These are phyloP conservation scores for Oeneis ivallda DNA, from an alignment of 2,888 invertebrate species.

Conservation along the genomic window DNA sequence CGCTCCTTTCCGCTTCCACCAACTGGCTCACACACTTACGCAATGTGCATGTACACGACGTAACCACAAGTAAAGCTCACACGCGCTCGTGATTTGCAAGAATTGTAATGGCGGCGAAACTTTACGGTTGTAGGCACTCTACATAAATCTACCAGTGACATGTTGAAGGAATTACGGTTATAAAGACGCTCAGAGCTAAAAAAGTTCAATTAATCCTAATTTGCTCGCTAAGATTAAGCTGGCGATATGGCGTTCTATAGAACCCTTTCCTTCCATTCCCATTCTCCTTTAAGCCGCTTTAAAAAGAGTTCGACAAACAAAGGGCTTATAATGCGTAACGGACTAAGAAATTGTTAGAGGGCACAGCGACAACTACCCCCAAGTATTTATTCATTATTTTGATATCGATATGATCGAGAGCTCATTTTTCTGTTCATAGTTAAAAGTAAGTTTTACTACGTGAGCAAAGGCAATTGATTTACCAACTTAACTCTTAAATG, in stretches of 20 bases:
- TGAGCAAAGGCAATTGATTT: slow-evolving; percentile 17
- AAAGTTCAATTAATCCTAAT: slow-evolving; percentile 82
- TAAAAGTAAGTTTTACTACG: slow-evolving; percentile 1
- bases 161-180: slow-evolving; percentile 68
- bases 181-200: slow-evolving; percentile 67
- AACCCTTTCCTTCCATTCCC: slow-evolving; percentile 75
- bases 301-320: slow-evolving; percentile 76
- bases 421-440: slow-evolving; percentile 16
- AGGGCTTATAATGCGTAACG: slow-evolving; percentile 74
- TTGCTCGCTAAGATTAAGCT: slow-evolving; percentile 77
- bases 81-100: too few relatives aligned
- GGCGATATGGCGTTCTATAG: slow-evolving; percentile 72
- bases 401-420: slow-evolving; percentile 30
- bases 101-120: not conserved
- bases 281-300: slow-evolving; percentile 76
- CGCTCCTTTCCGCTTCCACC: too few relatives aligned
- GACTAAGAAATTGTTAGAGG: slow-evolving; percentile 64
- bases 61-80: too few relatives aligned
- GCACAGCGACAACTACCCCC: slow-evolving; percentile 58
- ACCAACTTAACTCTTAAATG: not conserved
- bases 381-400: slow-evolving; percentile 39
- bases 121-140: slow-evolving; percentile 51
- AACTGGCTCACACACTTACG: too few relatives aligned
- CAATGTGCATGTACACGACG: too few relatives aligned
- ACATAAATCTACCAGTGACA: slow-evolving; percentile 57